Evolutionary conservation across 2,888 invertebrate genomes (phyloP).

Genomic region (Gortyna flavago): DNA sequence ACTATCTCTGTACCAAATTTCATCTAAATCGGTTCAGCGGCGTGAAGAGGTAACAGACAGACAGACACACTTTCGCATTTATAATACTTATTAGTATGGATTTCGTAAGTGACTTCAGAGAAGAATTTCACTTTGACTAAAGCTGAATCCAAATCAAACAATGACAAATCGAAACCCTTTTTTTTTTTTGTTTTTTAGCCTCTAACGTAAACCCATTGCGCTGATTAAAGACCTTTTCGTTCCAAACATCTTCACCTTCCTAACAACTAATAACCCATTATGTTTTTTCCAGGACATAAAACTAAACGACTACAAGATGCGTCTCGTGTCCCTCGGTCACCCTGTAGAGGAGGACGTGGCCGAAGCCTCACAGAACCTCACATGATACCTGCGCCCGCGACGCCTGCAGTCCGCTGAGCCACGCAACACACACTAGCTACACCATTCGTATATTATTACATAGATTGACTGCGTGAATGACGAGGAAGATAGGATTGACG

Average conservation of each 20-base stretch:
- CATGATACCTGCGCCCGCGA: conserved; percentile 48
- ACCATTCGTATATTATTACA: neutral
- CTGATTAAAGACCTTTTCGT: too few relatives aligned
- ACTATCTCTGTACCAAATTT: too few relatives aligned
- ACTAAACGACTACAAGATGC: conserved; percentile 91
- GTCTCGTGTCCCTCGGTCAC: conserved; percentile 89
- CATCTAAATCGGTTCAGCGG: too few relatives aligned
- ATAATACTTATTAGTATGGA: too few relatives aligned
- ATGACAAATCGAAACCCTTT: too few relatives aligned
- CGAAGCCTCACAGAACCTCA: conserved; percentile 46
- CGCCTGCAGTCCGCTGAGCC: neutral
- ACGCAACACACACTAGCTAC: neutral
- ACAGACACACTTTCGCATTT: too few relatives aligned
- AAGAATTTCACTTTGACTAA: neutral
- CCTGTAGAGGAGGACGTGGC: conserved; percentile 81
- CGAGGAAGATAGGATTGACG: neutral
- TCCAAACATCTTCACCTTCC: too few relatives aligned
- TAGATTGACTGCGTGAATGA: conserved; percentile 3
- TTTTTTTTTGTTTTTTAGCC: too few relatives aligned
- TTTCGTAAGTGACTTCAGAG: neutral
- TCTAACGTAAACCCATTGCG: too few relatives aligned
- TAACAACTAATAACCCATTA: neutral
- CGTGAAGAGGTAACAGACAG: too few relatives aligned
- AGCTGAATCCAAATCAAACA: neutral
- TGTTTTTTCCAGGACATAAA: conserved; percentile 86